Evolutionary conservation across 1,140 invertebrate genomes (phyloP), one percentile per base, ranked within the genome.

Genomic region (Drosophila arawakana): DNA sequence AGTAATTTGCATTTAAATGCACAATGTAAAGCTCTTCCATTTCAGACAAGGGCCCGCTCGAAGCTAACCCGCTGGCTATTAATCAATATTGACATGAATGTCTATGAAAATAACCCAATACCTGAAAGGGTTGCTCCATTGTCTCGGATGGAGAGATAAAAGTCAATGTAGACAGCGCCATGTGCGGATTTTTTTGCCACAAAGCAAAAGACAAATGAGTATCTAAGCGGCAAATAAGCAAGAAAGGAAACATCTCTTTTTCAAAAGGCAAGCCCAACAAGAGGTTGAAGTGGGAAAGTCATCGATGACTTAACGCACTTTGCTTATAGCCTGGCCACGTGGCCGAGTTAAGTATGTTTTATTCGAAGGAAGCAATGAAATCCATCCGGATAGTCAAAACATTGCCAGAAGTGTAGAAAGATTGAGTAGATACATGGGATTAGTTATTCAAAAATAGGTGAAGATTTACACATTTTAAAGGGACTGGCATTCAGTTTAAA

Each of bases 161-260:
- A 34, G 69, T 59, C 63, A 63, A 78, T 59, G 84, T 89, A 83
- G 88, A 83, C 82, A 88, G 73, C 65, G 63, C 59, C 75, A 73
- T 83, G 57, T 80, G 73, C 25, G 63, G 73, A 72, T 73, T 73
- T 73, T 21, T 30, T 61, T 67, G 68, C 54, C 60, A 41, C 37
- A 50, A 43, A 47, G 25, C 63, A 44, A 43, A 72, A 68, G 69
- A 74, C 80, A 86, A 86, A 86, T 80, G 69, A 80, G 73, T 43
- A 54, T 62, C 80, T 82, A 80, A 86, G 76, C 73, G 59, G 37
- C 52, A 88, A 88, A 88, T 86, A 77, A 73, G 72, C 79, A 86
- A 77, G 82, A 83, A 82, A 80, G 50, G 74, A 37, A 73, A 50
- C 69, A 86, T 80, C 82, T 82, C 83, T 86, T 76, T 78, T 70